A percentile compares a stretch with the other conserved stretches of the same genome.
phyloP scores from a whole-genome alignment of 2,888 invertebrate species.

The Listrodromus nycthemerus region DNA sequence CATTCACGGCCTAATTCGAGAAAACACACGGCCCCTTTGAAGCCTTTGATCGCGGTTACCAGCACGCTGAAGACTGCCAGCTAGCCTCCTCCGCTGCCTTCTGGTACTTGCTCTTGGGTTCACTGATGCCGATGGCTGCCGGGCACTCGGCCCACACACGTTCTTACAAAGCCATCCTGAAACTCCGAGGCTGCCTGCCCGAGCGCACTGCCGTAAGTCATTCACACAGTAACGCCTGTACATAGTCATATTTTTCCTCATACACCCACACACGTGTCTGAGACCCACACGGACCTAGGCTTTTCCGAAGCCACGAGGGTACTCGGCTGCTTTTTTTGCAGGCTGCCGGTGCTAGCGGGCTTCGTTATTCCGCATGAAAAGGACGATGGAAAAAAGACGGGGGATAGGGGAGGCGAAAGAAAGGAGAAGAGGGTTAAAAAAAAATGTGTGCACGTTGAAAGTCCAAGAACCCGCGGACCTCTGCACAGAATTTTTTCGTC shows the following conservation, averaged over 20 bases:
- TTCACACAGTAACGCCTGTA: conserved; percentile 65
- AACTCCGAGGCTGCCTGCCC: conserved; percentile 52
- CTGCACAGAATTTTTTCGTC: conserved; percentile 1
- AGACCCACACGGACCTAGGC: conserved; percentile 36
- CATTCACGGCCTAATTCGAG: conserved; percentile 82
- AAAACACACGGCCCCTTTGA: conserved; percentile 80
- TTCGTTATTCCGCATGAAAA: conserved; percentile 67
- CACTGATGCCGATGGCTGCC: conserved; percentile 30
- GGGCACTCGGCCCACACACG: conserved; percentile 44
- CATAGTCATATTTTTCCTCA: conserved; percentile 19
- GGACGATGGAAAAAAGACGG: conserved; percentile 54
- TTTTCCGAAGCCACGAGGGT: conserved; percentile 54
- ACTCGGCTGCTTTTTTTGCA: conserved; percentile 44
- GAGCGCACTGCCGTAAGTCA: conserved; percentile 67
- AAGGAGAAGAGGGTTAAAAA: conserved; percentile 28
- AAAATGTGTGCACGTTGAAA: conserved; percentile 3
- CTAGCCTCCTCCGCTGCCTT: conserved; percentile 47
- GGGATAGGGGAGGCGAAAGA: conserved; percentile 33
- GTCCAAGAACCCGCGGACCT: conserved; percentile 5
- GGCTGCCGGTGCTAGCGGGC: conserved; percentile 24
- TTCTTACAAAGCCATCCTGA: conserved; percentile 47
- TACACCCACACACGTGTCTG: conserved; percentile 22
- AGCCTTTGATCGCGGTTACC: conserved; percentile 67
- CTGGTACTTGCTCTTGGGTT: conserved; percentile 36
- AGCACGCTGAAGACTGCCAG: conserved; percentile 54